Evolutionary conservation across 2,797 vertebrate species (phyloP).

Genomic region (Nasua narica): DNA sequence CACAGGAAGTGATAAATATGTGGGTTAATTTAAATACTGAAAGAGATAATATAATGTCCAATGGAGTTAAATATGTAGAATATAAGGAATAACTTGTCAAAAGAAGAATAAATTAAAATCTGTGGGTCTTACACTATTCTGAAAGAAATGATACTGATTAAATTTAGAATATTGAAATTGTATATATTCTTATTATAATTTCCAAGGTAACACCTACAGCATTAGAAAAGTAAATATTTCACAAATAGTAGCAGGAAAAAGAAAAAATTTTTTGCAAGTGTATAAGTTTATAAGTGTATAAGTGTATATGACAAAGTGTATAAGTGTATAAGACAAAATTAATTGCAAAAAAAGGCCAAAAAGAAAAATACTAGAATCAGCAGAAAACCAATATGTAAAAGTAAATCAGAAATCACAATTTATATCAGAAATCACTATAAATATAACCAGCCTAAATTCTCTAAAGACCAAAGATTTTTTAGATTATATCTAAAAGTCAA

Average conservation of each 20-base stretch:
- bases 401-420: not conserved
- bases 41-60: not conserved
- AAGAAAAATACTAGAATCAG: not conserved
- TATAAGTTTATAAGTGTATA: too few relatives aligned
- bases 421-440: not conserved
- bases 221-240: not conserved
- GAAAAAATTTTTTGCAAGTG: too few relatives aligned
- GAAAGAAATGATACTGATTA: not conserved
- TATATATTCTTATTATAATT: not conserved
- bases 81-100: not conserved
- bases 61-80: not conserved
- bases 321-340: not conserved
- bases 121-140: not conserved
- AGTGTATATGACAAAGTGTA: too few relatives aligned
- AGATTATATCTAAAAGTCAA: not conserved
- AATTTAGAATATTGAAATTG: not conserved
- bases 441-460: not conserved
- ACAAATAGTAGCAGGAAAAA: not conserved
- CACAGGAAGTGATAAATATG: not conserved
- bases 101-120: not conserved
- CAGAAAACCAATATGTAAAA: not conserved
- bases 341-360: not conserved
- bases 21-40: not conserved
- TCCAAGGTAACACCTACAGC: not conserved
- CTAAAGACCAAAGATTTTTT: not conserved